Evolutionary conservation across 2,888 invertebrate species (phyloP).

Genomic region (Drosophila kuntzei): DNA sequence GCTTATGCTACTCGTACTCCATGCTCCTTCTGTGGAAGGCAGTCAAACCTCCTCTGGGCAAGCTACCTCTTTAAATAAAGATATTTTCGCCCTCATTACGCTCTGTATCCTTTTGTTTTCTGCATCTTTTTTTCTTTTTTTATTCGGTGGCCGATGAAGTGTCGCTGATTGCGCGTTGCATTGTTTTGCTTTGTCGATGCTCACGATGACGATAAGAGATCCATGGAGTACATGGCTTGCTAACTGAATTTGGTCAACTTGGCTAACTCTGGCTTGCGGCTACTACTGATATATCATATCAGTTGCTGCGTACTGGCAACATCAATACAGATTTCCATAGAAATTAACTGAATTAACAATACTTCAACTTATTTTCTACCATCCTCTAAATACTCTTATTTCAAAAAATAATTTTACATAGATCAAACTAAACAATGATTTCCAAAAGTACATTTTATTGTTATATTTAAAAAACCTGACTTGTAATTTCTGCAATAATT

Average conservation of each 20-base stretch:
- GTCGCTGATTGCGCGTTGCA: constrained; percentile 83
- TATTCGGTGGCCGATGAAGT: constrained; percentile 78
- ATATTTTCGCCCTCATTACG: constrained; percentile 82
- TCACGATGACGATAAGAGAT: constrained; percentile 71
- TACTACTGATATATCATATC: constrained; percentile 55
- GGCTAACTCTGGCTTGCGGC: constrained; percentile 46
- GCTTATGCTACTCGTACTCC: constrained; percentile 41
- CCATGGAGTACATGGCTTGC: constrained; percentile 51
- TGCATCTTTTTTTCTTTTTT: constrained; percentile 16
- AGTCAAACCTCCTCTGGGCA: constrained; percentile 7
- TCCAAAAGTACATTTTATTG: not conserved
- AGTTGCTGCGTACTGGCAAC: constrained; percentile 30
- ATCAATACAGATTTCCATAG: constrained; percentile 53
- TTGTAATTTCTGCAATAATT: no score
- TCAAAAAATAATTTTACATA: not conserved
- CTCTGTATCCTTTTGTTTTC: constrained; percentile 78
- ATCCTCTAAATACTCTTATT: not conserved
- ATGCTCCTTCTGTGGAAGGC: constrained; percentile 71
- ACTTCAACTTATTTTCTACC: not conserved
- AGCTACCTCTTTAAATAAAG: constrained; percentile 71
- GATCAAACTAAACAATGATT: not conserved
- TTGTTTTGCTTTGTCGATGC: constrained; percentile 75
- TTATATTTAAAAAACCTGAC: no score
- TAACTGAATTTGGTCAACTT: constrained; percentile 47
- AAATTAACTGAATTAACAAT: constrained; percentile 25